Evolutionary conservation across 2,797 vertebrate genomes (phyloP).

Genomic region (Brotula barbata): DNA sequence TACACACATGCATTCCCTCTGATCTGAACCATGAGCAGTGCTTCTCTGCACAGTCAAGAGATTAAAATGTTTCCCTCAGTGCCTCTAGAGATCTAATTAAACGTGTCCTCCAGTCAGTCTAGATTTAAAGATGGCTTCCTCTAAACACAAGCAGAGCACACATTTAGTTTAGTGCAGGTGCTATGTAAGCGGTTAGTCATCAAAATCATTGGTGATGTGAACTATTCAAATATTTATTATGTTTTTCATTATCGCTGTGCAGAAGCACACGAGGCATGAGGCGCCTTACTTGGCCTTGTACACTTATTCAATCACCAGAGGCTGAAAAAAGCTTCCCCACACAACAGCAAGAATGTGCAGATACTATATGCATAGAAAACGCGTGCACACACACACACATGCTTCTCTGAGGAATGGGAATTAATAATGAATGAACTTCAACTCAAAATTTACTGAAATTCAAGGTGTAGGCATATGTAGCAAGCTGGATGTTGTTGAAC

Average conservation of each 20-base stretch:
- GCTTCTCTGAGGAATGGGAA: conserved; percentile 55
- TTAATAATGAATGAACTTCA: conserved; percentile 74
- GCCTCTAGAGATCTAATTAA: conserved; percentile 45
- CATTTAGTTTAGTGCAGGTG: conserved; percentile 16
- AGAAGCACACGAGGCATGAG: too few relatives aligned
- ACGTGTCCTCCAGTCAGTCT: conserved; percentile 19
- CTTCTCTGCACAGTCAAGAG: conserved; percentile 34
- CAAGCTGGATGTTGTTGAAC: conserved; percentile 40
- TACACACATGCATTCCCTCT: background rate
- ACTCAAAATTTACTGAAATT: conserved; percentile 53
- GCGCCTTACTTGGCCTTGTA: conserved; percentile 26
- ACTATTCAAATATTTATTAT: too few relatives aligned
- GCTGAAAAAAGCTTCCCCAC: conserved; percentile 29
- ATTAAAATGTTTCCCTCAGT: conserved; percentile 34
- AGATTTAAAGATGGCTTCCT: conserved; percentile 45
- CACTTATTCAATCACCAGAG: conserved; percentile 47
- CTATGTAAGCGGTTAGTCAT: conserved; percentile 2
- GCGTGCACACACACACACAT: conserved; percentile 37
- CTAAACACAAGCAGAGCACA: conserved; percentile 8
- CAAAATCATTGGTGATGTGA: too few relatives aligned
- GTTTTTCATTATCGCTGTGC: too few relatives aligned
- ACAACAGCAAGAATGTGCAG: conserved; percentile 30
- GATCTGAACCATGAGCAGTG: conserved; percentile 10
- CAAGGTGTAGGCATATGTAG: conserved; percentile 35
- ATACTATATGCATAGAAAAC: conserved; percentile 56